These are phyloP conservation scores for Cossypha polioptera DNA, from an alignment of 2,797 vertebrate species.

Conservation along the genomic window DNA sequence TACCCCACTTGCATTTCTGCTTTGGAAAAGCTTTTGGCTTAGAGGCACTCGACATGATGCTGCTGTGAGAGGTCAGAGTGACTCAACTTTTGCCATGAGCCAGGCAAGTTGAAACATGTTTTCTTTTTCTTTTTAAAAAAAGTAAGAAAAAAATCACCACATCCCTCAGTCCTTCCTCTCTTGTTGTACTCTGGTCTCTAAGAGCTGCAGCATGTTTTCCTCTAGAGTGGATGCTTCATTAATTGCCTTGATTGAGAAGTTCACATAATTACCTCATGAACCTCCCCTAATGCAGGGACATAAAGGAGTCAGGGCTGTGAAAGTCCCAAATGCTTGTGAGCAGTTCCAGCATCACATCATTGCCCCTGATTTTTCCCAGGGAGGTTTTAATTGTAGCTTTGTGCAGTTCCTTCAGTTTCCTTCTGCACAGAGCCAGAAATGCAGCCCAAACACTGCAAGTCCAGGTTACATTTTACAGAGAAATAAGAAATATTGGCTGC, in stretches of 20 bases:
- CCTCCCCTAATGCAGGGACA: not conserved
- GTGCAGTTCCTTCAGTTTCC: not conserved
- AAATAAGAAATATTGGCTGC: not conserved
- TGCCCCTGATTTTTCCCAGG: not conserved
- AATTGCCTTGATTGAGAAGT: not conserved
- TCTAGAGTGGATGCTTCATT: not conserved
- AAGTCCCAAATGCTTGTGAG: not conserved
- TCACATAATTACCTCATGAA: conserved; percentile 18
- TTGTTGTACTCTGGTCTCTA: not conserved
- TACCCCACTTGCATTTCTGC: not conserved
- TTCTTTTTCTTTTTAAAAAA: rapidly evolving
- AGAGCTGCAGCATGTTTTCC: conserved; percentile 23
- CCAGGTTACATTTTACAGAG: not conserved
- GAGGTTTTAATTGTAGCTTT: not conserved
- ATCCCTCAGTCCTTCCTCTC: not conserved
- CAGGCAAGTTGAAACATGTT: not conserved
- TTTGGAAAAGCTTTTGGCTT: not conserved
- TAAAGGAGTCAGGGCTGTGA: not conserved
- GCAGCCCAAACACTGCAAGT: not conserved
- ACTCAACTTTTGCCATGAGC: not conserved
- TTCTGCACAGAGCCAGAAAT: not conserved
- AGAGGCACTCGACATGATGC: not conserved
- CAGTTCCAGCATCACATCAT: not conserved
- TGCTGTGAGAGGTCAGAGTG: not conserved
- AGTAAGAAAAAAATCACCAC: not conserved